Evolutionary conservation across 2,888 invertebrate genomes (phyloP).

Genomic region (Polydesmus complanatus): DNA sequence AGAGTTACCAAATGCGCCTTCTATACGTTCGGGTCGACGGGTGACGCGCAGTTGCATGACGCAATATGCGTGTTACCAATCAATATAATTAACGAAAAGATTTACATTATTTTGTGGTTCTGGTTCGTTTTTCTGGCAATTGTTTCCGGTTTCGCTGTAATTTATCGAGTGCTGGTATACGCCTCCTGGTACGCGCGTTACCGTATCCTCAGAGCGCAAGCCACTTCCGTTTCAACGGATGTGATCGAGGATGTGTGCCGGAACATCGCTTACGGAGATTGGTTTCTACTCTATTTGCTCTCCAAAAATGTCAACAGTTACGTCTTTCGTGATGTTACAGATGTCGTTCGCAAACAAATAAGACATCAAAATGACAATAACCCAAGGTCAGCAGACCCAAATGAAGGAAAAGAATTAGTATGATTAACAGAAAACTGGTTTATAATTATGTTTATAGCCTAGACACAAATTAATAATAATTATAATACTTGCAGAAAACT

Average conservation of each 20-base stretch:
- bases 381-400: too few species aligned
- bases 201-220: conserved; percentile 65
- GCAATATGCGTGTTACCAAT: conserved; percentile 81
- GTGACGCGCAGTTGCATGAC: conserved; percentile 69
- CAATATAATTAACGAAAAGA: too few species aligned
- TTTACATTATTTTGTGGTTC: too few species aligned
- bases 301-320: conserved; percentile 66
- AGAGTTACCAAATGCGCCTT: conserved; percentile 68
- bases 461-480: too few species aligned
- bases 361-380: too few species aligned
- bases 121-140: too few species aligned
- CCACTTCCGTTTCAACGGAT: conserved; percentile 48
- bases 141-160: conserved; percentile 60
- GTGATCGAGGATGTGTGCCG: conserved; percentile 47
- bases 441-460: too few species aligned
- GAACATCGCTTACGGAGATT: conserved; percentile 43
- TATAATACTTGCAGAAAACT: too few species aligned
- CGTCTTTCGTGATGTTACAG: conserved; percentile 53
- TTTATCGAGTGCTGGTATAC: conserved; percentile 55
- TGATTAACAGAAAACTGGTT: too few species aligned
- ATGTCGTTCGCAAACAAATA: conserved; percentile 5
- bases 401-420: too few species aligned
- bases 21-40: conserved; percentile 75
- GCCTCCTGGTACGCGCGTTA: conserved; percentile 61
- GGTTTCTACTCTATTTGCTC: conserved; percentile 69